Evolutionary conservation across 1,140 invertebrate species (phyloP), one percentile per base, ranked within the genome.

Genomic region (Panagrolaimus sp.): DNA sequence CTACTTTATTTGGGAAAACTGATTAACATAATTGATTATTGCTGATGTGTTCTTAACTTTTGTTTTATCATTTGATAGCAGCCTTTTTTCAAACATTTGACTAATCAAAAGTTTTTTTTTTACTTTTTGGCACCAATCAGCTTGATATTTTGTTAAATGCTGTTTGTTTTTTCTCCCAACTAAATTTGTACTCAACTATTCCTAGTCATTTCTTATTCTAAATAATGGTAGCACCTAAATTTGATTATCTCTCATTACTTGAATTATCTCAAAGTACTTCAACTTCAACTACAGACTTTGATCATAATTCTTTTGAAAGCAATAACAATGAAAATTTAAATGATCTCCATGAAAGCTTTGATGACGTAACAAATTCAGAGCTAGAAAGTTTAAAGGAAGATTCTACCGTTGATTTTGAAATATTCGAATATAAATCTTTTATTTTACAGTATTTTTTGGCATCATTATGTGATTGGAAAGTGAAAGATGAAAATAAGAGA

Each of bases 401-500:
- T 69, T 57, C 9, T 3, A 5, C 5, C 61, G 9, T n/a, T 69
- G n/a, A 11, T 47, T 27, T 57, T 57, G 16, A 23, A 46, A 62
- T 47, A 14, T 16, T 16, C 7, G 67, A 69, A 11, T 38, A 38
- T 27, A 57, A 57, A 57, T 57, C 51, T 27, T 20, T 27, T 11
- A 25, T 43, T 70, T 73, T 73, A 25, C 72, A 73, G 72, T 73
- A 70, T 47, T 73, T 73, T 45, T 31, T 73, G 43, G 71, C 72
- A 16, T 43, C 66, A 27, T 64, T 73, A 23, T 73, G 72, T 44
- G 72, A 73, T 44, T 53, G 71, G 31, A 43, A 70, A 38, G 46
- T 73, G 14, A 45, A 45, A 14, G 53, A 44, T 25, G 53, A 71
- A 20, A 51, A 74, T 8, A 65, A 72, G n/a, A 69, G 42, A 44